These are phyloP conservation scores for Melinopterus prodromus DNA, from an alignment of 2,888 invertebrate species.

Conservation along the genomic window DNA sequence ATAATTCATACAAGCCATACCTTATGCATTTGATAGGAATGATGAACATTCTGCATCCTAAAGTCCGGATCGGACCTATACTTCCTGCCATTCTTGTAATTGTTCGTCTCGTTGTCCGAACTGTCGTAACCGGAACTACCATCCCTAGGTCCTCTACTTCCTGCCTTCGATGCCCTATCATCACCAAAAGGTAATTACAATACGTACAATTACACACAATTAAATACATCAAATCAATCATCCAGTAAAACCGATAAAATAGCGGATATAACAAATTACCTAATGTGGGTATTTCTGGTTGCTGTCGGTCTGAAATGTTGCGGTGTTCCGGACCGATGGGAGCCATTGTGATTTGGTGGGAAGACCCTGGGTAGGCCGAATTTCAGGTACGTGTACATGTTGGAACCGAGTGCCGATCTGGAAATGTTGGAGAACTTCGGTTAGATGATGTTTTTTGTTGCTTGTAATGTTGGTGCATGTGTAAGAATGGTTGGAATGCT, in stretches of 20 bases:
- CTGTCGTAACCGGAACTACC: conserved; percentile 94
- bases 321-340: conserved; percentile 73
- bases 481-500: background rate
- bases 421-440: background rate
- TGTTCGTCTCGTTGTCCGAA: conserved; percentile 81
- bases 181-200: conserved; percentile 6
- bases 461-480: background rate
- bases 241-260: conserved; percentile 36
- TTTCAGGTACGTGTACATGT: conserved; percentile 93
- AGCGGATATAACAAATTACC: conserved; percentile 35
- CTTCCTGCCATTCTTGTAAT: conserved; percentile 73
- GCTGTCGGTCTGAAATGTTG: conserved; percentile 55
- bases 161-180: conserved; percentile 64
- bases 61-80: conserved; percentile 90
- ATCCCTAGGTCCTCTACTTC: conserved; percentile 74
- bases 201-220: conserved; percentile 16
- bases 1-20: conserved; percentile 11
- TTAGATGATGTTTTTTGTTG: background rate
- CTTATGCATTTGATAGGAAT: conserved; percentile 61
- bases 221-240: conserved; percentile 13
- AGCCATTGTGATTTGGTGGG: conserved; percentile 81
- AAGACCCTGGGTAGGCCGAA: conserved; percentile 92
- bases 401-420: conserved; percentile 86
- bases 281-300: conserved; percentile 32
- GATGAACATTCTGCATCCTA: conserved; percentile 70